Evolutionary conservation across 2,113 vertebrate genomes (phyloP), one percentile per base, ranked within the genome.

Genomic region (Onychorhynchus coronatus): DNA sequence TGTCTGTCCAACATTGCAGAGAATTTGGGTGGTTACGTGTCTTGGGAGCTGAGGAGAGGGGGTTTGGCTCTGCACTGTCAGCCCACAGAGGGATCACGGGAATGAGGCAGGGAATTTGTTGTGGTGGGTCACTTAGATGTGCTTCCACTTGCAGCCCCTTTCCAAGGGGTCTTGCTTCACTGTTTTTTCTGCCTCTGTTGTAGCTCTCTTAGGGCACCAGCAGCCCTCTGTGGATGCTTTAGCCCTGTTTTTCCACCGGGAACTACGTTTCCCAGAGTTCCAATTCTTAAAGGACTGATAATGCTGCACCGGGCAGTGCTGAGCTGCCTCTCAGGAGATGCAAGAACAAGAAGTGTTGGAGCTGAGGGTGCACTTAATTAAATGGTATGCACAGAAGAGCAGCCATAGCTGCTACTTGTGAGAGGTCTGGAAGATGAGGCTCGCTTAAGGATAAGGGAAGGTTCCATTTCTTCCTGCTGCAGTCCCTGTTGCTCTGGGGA

Each of bases 191-290:
- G 46, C 18, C 28, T 6, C 1, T 62, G 62, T 23, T 53, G 31
- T 7, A 58, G 71, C 37, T 70, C 13, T 84, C 19, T 6, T 27
- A 41, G 42, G 39, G 35, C 55, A 22, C 30, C 30, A 7, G 16
- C 31, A 50, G 72, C 49, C 30, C 44, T n/a, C 55, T 8, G 75
- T 2, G 44, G 42, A 37, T 20, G 49, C 42, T 66, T 6, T 24
- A 74, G 68, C 16, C 9, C 35, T 12, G 9, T 20, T 76, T 84
- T 92, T 44, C 87, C 42, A 1, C 30, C 20, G 39, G 12, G 65
- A 87, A 95, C 96, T 97, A 95, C 89, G 0, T 91, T 97, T 97
- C 95, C 96, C 94, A 97, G 86, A 75, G 89, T 95, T 95, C 94
- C 75, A 67, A 0, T 27, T 35, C 70, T 2, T 10, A 76, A 37